Percentiles rank a stretch among this genome's conserved stretches.
Evolutionary conservation across 2,797 vertebrate species (phyloP).

Genomic region (Sebastes flavidus): DNA sequence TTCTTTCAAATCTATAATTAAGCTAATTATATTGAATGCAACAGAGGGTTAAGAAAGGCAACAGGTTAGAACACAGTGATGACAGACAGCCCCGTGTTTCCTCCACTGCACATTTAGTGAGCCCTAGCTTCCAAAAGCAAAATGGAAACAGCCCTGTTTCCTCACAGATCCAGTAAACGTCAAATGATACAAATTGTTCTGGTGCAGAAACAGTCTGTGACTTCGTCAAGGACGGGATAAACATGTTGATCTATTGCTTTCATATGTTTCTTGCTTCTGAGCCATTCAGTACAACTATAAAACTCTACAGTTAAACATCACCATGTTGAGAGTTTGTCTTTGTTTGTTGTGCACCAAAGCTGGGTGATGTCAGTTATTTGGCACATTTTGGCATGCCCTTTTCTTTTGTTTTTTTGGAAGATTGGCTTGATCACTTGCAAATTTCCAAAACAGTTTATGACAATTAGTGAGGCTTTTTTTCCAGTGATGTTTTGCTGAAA

Average conservation of each 20-base stretch:
- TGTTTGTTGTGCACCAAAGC: conserved; percentile 1
- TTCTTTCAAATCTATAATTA: background rate
- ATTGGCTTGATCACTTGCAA: conserved; percentile 16
- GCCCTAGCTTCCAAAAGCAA: conserved; percentile 7
- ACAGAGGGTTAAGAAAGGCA: background rate
- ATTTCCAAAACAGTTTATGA: background rate
- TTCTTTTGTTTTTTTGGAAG: background rate
- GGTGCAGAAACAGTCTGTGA: background rate
- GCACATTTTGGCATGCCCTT: background rate
- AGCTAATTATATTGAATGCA: background rate
- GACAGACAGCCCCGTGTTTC: conserved; percentile 2
- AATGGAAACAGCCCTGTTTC: conserved; percentile 19
- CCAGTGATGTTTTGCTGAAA: background rate
- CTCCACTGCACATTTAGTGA: background rate
- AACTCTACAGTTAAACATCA: background rate
- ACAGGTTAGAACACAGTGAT: conserved; percentile 6
- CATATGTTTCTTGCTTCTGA: conserved; percentile 23
- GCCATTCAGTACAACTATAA: background rate
- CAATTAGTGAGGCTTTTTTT: background rate
- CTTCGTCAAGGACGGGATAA: conserved; percentile 1
- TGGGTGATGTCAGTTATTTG: background rate
- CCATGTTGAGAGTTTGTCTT: conserved; percentile 3
- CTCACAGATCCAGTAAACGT: conserved; percentile 7
- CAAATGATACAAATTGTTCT: conserved; percentile 27
- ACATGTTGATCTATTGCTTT: conserved; percentile 29